Percentiles rank a stretch among this genome's conserved stretches.
phyloP scores from a whole-genome alignment of 2,888 invertebrate genomes.

The Lasioglossum villosulum region DNA sequence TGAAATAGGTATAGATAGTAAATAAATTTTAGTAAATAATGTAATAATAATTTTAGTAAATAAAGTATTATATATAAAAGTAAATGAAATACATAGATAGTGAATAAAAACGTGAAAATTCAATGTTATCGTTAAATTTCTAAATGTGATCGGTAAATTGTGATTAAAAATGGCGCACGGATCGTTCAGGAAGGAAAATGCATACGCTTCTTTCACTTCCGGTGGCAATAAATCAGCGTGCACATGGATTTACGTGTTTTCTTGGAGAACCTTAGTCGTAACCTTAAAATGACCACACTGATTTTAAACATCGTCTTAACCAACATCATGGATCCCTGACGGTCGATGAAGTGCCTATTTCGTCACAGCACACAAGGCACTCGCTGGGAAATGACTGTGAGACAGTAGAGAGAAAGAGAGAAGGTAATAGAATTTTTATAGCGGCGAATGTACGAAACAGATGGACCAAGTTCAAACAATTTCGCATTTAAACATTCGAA shows the following conservation, averaged over 20 bases:
- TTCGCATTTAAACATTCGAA: not conserved
- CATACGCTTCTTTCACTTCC: slow-evolving; percentile 31
- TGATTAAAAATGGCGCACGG: slow-evolving; percentile 14
- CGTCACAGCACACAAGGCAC: slow-evolving; percentile 34
- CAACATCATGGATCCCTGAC: slow-evolving; percentile 38
- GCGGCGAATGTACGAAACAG: not conserved
- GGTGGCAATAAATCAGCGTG: slow-evolving; percentile 46
- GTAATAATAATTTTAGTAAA: no score
- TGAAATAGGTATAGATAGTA: no score
- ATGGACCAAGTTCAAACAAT: not conserved
- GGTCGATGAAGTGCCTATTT: slow-evolving; percentile 39
- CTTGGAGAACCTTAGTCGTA: slow-evolving; percentile 36
- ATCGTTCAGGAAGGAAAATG: slow-evolving; percentile 16
- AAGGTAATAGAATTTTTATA: slow-evolving; percentile 11
- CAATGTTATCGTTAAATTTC: not conserved
- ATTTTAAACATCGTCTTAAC: slow-evolving; percentile 42
- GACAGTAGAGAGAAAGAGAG: not conserved
- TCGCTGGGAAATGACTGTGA: not conserved
- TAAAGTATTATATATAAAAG: no score
- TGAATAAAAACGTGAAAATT: not conserved
- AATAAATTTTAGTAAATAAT: no score
- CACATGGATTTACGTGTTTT: slow-evolving; percentile 16
- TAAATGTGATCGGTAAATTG: not conserved
- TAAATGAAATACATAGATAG: no score
- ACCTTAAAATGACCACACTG: slow-evolving; percentile 32